Evolutionary conservation across 2,113 vertebrate species (phyloP).

Genomic region (Promerops cafer): DNA sequence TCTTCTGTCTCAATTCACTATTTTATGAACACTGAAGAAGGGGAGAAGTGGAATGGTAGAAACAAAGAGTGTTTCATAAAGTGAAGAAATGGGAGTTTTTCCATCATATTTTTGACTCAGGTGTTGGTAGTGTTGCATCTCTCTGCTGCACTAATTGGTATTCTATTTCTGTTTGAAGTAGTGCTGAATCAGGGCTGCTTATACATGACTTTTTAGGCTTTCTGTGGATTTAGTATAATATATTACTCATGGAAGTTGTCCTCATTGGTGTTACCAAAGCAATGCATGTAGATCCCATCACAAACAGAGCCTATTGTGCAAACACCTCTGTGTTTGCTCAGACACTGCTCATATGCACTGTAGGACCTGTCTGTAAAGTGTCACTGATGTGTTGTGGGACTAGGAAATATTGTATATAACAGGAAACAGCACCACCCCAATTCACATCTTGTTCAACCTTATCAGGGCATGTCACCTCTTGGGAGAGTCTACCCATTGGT

Average conservation of each 20-base stretch:
- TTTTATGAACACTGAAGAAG: background rate
- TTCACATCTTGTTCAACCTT: background rate
- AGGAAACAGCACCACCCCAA: background rate
- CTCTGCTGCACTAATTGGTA: background rate
- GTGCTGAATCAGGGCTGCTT: background rate
- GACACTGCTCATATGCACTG: rapidly evolving
- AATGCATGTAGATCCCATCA: background rate
- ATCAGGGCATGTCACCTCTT: background rate
- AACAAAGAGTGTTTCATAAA: background rate
- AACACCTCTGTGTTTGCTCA: background rate
- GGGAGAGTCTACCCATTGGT: background rate
- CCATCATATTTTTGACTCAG: background rate
- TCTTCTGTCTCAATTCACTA: background rate
- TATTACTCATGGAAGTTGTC: background rate
- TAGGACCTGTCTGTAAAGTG: background rate
- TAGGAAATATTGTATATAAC: too few species aligned
- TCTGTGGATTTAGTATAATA: background rate
- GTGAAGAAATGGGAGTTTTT: background rate
- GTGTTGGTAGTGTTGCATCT: background rate
- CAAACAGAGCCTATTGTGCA: background rate
- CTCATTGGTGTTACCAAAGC: background rate
- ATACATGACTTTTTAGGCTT: background rate
- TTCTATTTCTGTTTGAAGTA: background rate
- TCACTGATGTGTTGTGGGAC: rapidly evolving
- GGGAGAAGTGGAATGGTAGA: background rate